Evolutionary conservation across 37 sponge, comb jelly and placozoan species (phyloP).

Genomic region (Corticium candelabrum): DNA sequence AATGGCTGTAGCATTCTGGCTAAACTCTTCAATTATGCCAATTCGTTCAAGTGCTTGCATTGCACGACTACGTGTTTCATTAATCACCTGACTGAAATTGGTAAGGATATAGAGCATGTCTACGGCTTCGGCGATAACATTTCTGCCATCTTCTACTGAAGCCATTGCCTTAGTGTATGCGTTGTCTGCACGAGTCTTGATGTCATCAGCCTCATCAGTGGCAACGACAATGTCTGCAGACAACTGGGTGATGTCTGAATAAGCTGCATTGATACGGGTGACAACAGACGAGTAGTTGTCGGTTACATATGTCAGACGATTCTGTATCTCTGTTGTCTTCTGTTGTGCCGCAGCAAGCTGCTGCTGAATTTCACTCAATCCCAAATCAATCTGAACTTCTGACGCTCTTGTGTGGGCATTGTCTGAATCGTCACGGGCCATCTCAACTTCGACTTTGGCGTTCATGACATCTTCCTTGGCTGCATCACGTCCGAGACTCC

Average conservation of each 20-base stretch:
- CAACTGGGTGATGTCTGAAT: neutral
- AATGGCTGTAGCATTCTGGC: neutral
- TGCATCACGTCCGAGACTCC: neutral
- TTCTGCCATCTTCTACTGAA: neutral
- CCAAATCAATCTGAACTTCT: neutral
- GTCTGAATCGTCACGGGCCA: neutral
- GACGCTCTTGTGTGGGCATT: neutral
- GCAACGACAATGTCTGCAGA: neutral
- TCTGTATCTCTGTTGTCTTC: neutral
- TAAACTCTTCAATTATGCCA: neutral
- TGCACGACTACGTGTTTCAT: neutral
- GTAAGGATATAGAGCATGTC: neutral
- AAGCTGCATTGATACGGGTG: neutral
- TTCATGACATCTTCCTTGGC: neutral
- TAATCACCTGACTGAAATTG: neutral
- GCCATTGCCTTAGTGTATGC: neutral
- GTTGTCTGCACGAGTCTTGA: neutral
- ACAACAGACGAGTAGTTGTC: neutral
- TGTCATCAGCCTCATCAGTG: neutral
- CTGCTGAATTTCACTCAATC: neutral
- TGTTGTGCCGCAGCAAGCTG: neutral
- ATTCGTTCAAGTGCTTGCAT: neutral
- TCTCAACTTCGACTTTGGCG: neutral
- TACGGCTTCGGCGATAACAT: neutral
- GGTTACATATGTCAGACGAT: neutral